These are phyloP conservation scores for Terebella lapidaria DNA, from an alignment of 2,888 invertebrate genomes.

Conservation along the genomic window DNA sequence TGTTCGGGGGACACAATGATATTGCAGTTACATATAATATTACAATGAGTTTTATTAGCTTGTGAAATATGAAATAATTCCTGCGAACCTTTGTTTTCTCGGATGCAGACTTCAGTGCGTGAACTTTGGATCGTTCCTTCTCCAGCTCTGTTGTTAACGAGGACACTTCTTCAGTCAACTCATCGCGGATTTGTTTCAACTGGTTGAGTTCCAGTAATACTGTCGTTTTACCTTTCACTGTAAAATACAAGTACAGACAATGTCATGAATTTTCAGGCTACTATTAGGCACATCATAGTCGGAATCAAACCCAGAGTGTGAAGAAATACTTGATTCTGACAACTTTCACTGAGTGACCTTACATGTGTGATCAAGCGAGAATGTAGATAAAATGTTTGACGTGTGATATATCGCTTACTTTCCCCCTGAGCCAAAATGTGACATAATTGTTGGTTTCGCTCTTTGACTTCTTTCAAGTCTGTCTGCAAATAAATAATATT, in stretches of 20 bases:
- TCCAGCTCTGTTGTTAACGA: conserved; percentile 68
- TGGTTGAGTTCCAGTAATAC: conserved; percentile 70
- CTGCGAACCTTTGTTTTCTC: conserved; percentile 24
- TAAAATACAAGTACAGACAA: too few species aligned
- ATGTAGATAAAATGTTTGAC: too few species aligned
- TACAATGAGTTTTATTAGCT: too few species aligned
- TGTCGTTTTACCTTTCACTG: conserved; percentile 64
- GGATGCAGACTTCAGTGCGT: conserved; percentile 13
- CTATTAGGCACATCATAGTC: too few species aligned
- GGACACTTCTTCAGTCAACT: conserved; percentile 67
- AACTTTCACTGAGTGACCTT: too few species aligned
- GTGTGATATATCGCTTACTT: conserved; percentile 61
- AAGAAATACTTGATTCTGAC: too few species aligned
- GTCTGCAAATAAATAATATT: conserved; percentile 56
- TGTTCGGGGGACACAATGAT: too few species aligned
- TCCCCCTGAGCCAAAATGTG: conserved; percentile 68
- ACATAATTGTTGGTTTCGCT: conserved; percentile 68
- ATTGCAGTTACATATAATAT: too few species aligned
- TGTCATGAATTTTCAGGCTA: too few species aligned
- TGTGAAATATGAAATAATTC: too few species aligned
- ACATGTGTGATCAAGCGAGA: too few species aligned
- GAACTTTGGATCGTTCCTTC: conserved; percentile 65
- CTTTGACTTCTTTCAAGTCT: conserved; percentile 65
- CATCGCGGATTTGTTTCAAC: conserved; percentile 66
- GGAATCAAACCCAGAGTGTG: too few species aligned